Conservation (phyloP, 2,888 invertebrate genomes). For the Oscheius myriophilus region DNA sequence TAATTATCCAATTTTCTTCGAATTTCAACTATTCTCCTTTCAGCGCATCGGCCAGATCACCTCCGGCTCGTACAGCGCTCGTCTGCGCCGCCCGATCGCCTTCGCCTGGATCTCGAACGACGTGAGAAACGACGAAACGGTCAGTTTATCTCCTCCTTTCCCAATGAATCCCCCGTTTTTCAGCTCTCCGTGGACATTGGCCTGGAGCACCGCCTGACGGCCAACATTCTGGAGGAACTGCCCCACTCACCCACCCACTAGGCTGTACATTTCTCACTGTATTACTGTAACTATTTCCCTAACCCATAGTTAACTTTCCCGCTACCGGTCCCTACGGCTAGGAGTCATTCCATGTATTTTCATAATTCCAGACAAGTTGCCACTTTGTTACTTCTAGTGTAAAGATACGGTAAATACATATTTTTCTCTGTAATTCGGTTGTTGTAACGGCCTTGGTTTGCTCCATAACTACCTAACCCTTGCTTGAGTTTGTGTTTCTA, state of each 20-base stretch:
- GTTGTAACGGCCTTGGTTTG: neutral
- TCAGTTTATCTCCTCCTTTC: constrained; percentile 13
- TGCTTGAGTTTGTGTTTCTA: neutral
- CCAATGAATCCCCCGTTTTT: constrained; percentile 14
- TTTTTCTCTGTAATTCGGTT: neutral
- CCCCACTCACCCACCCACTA: constrained; percentile 52
- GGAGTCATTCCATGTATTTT: neutral
- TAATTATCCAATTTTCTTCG: too few species aligned
- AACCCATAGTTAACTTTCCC: neutral
- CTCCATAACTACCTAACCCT: neutral
- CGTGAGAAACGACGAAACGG: constrained; percentile 43
- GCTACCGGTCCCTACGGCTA: neutral
- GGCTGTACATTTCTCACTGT: neutral
- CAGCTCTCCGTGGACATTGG: constrained; percentile 63
- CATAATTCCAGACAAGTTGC: neutral
- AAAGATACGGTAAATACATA: too few species aligned
- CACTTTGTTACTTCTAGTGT: too few species aligned
- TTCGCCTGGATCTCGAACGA: constrained; percentile 72
- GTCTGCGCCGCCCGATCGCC: constrained; percentile 71
- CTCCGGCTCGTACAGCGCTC: constrained; percentile 72
- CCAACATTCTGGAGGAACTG: constrained; percentile 46
- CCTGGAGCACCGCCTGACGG: constrained; percentile 43
- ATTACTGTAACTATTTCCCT: constrained; percentile 1
- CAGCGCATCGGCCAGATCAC: constrained; percentile 73
- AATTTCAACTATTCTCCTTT: too few species aligned